Conservation (phyloP, 2,888 invertebrate species). For the Rhopalosiphum nymphaeae region DNA sequence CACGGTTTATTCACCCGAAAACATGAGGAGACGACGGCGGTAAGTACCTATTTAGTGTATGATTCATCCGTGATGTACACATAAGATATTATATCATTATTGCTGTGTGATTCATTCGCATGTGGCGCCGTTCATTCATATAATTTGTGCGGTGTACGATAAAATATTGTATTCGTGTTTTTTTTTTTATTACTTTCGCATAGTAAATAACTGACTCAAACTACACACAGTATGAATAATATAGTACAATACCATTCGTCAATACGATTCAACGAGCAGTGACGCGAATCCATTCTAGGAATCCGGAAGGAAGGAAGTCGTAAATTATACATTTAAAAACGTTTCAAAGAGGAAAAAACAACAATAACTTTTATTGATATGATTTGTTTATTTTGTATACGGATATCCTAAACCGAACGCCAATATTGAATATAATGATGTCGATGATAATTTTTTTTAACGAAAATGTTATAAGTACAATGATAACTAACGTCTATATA, state of each 20-base stretch:
- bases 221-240: background rate
- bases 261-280: background rate
- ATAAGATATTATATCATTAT: background rate
- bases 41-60: background rate
- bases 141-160: background rate
- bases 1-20: background rate
- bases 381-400: background rate
- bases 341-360: background rate
- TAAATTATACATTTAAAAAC: background rate
- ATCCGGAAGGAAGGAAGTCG: conserved; percentile 44
- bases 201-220: conserved; percentile 32
- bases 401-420: background rate
- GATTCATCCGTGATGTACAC: background rate
- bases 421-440: background rate
- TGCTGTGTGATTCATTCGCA: conserved; percentile 27
- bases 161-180: background rate
- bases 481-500: too few relatives aligned
- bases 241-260: background rate
- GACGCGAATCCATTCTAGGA: conserved; percentile 38
- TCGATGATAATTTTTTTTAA: background rate
- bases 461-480: background rate
- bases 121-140: conserved; percentile 29
- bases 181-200: background rate
- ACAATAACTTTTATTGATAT: background rate
- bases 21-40: background rate